Percentiles rank a stretch among this genome's conserved stretches.
These are phyloP conservation scores for Xanthia togata DNA, from an alignment of 2,888 invertebrate species.

Conservation along the genomic window DNA sequence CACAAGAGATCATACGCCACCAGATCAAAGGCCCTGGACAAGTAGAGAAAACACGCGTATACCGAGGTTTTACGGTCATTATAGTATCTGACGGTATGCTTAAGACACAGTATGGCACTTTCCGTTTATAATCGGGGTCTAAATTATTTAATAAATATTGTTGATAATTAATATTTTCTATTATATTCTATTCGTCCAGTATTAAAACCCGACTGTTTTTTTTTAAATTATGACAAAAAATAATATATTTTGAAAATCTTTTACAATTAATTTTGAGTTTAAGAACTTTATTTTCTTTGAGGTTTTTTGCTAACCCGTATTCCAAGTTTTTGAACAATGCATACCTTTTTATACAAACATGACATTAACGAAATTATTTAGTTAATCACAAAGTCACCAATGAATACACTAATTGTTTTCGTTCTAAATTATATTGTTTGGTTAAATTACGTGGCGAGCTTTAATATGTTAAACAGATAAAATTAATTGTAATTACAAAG, in stretches of 20 bases:
- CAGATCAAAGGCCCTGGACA: too few relatives aligned
- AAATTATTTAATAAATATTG: too few relatives aligned
- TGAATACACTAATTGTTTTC: slow-evolving; percentile 27
- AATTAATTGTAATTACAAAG: slow-evolving; percentile 13
- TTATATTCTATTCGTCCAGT: background rate
- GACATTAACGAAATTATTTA: slow-evolving; percentile 11
- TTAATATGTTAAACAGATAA: slow-evolving; percentile 20
- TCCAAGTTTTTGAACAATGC: background rate
- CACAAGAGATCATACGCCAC: too few relatives aligned
- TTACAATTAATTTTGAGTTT: background rate
- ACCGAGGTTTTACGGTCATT: too few relatives aligned
- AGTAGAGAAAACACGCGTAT: too few relatives aligned
- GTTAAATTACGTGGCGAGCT: slow-evolving; percentile 6
- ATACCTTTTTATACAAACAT: background rate
- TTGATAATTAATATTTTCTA: slow-evolving; percentile 1
- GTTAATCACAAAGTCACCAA: slow-evolving; percentile 14
- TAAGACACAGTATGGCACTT: too few relatives aligned
- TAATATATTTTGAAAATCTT: background rate
- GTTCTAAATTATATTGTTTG: slow-evolving; percentile 36
- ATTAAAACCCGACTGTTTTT: background rate
- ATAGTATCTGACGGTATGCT: too few relatives aligned
- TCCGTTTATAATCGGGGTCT: too few relatives aligned
- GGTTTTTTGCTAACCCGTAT: background rate
- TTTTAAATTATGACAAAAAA: too few relatives aligned
- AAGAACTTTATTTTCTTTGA: background rate